Percentiles rank a stretch among this genome's conserved stretches.
phyloP scores from a whole-genome alignment of 2,888 invertebrate species.

The Mycalesis mineus region DNA sequence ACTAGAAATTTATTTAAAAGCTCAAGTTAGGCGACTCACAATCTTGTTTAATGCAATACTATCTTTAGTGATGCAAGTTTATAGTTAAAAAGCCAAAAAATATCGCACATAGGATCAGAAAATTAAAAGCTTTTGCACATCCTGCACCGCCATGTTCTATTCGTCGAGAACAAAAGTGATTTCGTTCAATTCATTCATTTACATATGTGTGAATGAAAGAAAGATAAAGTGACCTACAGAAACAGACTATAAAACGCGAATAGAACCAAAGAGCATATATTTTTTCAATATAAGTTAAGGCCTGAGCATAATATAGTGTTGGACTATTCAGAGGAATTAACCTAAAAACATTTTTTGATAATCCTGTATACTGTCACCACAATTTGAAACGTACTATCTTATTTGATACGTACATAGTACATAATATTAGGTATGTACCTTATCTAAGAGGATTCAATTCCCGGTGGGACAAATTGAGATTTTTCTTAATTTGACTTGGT shows the following conservation, averaged over 20 bases:
- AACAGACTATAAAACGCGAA: background rate
- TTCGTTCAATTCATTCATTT: conserved; percentile 28
- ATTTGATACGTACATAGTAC: too few relatives aligned
- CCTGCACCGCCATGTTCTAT: conserved; percentile 76
- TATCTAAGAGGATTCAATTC: too few relatives aligned
- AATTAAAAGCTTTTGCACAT: conserved; percentile 70
- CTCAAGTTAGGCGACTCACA: conserved; percentile 30
- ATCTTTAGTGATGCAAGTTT: conserved; percentile 39
- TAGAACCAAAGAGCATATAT: background rate
- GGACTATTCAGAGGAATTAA: too few relatives aligned
- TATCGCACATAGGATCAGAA: conserved; percentile 58
- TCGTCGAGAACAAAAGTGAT: conserved; percentile 42
- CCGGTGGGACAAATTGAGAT: too few relatives aligned
- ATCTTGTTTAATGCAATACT: conserved; percentile 29
- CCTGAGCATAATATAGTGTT: too few relatives aligned
- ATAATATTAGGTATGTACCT: too few relatives aligned
- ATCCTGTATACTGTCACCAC: too few relatives aligned
- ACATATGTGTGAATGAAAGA: background rate
- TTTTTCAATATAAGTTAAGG: too few relatives aligned
- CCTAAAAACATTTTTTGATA: too few relatives aligned
- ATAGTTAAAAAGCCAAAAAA: conserved; percentile 41
- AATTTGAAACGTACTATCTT: too few relatives aligned
- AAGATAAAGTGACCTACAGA: background rate
- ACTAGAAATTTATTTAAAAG: conserved; percentile 39
- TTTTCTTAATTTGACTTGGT: too few relatives aligned